Evolutionary conservation across 2,888 invertebrate species (phyloP), one percentile per base, ranked within the genome.

Genomic region (Blera fallax): DNA sequence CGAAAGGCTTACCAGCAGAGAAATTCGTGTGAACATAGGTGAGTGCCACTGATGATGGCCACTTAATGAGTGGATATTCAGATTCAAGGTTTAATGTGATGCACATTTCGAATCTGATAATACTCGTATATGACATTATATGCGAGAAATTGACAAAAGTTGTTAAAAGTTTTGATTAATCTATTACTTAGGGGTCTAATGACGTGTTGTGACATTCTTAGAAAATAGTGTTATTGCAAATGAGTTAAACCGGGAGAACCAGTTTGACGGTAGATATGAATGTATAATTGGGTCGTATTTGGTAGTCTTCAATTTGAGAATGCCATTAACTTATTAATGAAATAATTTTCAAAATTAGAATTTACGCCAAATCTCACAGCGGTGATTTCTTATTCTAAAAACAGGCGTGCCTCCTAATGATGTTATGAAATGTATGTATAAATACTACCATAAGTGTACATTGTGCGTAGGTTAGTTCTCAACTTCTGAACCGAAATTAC

Each of bases 391-490:
- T 16, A 48, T 18, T 48, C 10, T 18, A 29, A 64, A 29, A 64
- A 32, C 45, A 64, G 29, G 43, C 18, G 32, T 64, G 45, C 27
- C 24, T n/a, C 14, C 37, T 27, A 8, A 5, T n/a, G 18, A 29
- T 34, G 52, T 52, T 52, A 10, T n/a, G 6, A 21, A 34, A 34
- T 18, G 1, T 16, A 24, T 29, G 32, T 32, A 27, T 29, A 24
- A 3, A 24, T 3, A 29, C 11, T 27, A 11, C 64, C 14, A 16
- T 7, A 27, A 27, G 52, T 54, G 21, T 32, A 58, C n/a, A 67
- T 43, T 37, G 8, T 62, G 70, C 62, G 78, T 78, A 70, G 70
- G 78, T 62, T 78, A 50, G 48, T 27, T 52, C 32, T 40, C 60
- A 40, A 40, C 40, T 50, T 48, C 67, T 77, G n/a, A 8, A 50